Base-by-base conservation (phyloP, 2,888 invertebrate genomes). In the Polydrusus tereticollis region DNA sequence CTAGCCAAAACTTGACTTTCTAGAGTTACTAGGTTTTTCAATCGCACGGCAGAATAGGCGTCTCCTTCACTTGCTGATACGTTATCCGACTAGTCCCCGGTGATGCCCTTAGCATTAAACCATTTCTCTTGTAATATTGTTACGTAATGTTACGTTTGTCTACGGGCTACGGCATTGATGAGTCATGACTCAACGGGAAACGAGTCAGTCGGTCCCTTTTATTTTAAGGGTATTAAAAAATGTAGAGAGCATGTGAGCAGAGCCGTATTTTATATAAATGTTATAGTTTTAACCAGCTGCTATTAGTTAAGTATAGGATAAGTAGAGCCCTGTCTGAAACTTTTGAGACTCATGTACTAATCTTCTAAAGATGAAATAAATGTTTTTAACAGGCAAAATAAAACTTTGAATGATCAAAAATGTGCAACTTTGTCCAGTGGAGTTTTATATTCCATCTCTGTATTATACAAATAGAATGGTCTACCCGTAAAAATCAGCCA, bases 171-270 rank as follows among this genome's bases (percentile, higher is more conserved):
- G 63, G 47, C 62, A 41, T 45, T 64, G 55, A 75, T 77, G 77
- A 77, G 75, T 76, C 76, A 77, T 72, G 73, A 65, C 70, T 71
- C 73, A 70, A 74, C 41, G 52, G 52, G 41, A 23, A 59, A 59
- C 20, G 59, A 59, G 58, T 59, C 69, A 72, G 71, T 72, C 72
- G 63, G 72, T 74, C 75, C 76, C 77, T 73, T 74, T 74, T 75
- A 59, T 45, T 57, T 66, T 57, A 67, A 36, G 55, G 72, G 62
- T 70, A 73, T 75, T 75, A 64, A 69, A 66, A 69, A 52, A 63
- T 62, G 59, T 45, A 58, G 71, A 72, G 72, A 70, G 60, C 71
- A 66, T 65, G 26, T 43, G 18, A 41, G 4, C 65, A 65, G 65
- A 57, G 20, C 43, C 65, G 65, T 38, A 18, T 57, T 65, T 41